Evolutionary conservation across 2,113 vertebrate species (phyloP), one percentile per base, ranked within the genome.

Genomic region (Seriola quinqueradiata): DNA sequence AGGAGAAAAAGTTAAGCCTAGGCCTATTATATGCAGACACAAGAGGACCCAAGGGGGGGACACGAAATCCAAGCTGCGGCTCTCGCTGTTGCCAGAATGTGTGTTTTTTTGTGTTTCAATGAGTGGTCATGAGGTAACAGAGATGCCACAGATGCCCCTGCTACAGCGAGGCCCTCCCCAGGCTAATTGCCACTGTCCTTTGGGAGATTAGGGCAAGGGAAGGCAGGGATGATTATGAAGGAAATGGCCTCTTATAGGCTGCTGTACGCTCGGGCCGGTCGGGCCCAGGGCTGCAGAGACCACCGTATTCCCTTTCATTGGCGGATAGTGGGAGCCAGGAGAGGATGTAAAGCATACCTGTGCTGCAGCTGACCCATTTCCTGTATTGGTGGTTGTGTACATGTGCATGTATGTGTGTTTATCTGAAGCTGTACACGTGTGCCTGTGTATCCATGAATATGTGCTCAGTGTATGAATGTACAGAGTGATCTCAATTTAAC

Each of bases 341-440:
- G 81, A 92, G 89, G 82, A 88, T 87, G 90, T 87, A 90, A 84
- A 85, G 84, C 81, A 90, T 90, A 87, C 90, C 92, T 86, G 84
- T 46, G 13, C 79, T 50, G 59, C 76, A 80, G 79, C 78, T 59
- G 75, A 87, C 77, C 87, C 46, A 77, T 82, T 92, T 93, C 89
- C 89, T 93, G 89, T 79, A 40, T 83, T 67, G 80, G 34, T 77
- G 44, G 11, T 52, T 64, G 69, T 83, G 82, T 59, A 57, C 55
- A 54, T 64, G 79, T 52, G 52, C 74, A 42, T 63, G 78, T 65
- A 42, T 63, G 78, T 65, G 71, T 76, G 79, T 80, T 69, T 75
- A 48, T 71, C 19, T 38, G 48, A 19, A 10, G 40, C 8, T 44
- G 36, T 12, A 42, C 19, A 8, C 67, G 68, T 38, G 58, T 38